These are phyloP conservation scores for Ciconia nigra DNA, from an alignment of 2,797 vertebrate species.

Conservation along the genomic window DNA sequence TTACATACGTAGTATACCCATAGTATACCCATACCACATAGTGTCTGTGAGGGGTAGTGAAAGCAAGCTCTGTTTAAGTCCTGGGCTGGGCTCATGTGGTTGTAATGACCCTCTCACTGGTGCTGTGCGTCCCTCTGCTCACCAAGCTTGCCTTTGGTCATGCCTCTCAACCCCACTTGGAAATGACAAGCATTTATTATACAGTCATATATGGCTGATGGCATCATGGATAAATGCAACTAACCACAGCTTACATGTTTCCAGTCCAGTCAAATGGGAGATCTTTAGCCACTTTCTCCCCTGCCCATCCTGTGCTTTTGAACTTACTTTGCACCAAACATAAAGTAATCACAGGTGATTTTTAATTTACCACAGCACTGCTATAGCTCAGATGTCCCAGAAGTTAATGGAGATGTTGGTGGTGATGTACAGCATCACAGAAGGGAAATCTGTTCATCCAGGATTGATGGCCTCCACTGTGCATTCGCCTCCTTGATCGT, in stretches of 20 bases:
- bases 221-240: background rate
- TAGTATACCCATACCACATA: fast-evolving
- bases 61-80: background rate
- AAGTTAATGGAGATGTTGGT: background rate
- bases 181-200: background rate
- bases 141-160: background rate
- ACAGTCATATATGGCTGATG: fast-evolving
- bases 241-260: background rate
- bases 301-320: background rate
- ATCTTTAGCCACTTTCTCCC: background rate
- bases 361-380: background rate
- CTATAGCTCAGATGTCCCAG: background rate
- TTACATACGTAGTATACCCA: fast-evolving
- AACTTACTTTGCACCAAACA: background rate
- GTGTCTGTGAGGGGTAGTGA: background rate
- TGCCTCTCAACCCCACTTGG: fast-evolving
- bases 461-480: background rate
- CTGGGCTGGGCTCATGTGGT: fast-evolving
- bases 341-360: background rate
- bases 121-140: fast-evolving
- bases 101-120: background rate
- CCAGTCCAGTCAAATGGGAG: background rate
- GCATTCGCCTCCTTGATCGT: background rate
- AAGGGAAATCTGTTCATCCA: background rate
- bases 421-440: background rate